These are phyloP conservation scores for Ptilorrhoa leucosticta DNA, from an alignment of 2,113 vertebrate species.

Conservation along the genomic window DNA sequence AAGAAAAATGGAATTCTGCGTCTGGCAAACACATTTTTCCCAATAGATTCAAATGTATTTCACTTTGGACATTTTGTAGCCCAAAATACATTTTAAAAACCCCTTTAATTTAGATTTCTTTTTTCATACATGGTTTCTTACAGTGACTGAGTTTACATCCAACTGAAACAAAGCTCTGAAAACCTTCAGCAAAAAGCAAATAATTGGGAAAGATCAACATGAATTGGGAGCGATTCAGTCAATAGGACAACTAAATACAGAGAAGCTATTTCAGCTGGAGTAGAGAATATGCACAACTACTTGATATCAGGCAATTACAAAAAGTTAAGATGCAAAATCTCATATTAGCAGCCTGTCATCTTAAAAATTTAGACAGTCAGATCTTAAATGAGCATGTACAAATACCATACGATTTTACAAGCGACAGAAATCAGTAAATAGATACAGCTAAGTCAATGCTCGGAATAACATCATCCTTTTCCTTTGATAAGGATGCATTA, in stretches of 20 bases:
- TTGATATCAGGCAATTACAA: background rate
- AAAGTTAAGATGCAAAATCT: background rate
- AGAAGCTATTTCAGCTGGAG: background rate
- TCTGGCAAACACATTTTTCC: background rate
- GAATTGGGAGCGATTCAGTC: fast-evolving
- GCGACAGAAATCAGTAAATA: background rate
- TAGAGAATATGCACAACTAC: background rate
- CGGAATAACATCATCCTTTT: background rate
- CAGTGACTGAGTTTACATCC: background rate
- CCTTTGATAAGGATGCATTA: background rate
- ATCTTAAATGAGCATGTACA: background rate
- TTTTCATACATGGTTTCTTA: background rate
- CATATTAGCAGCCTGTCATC: background rate
- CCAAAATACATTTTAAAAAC: background rate
- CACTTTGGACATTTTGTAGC: background rate
- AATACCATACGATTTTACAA: background rate
- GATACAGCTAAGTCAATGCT: background rate
- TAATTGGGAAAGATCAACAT: background rate
- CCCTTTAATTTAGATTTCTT: background rate
- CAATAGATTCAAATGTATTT: background rate
- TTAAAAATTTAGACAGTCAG: background rate
- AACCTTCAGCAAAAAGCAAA: background rate
- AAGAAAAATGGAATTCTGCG: background rate
- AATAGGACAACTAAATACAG: background rate
- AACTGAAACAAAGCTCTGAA: background rate